Conservation (phyloP, 1,140 invertebrate genomes). For the Heliconius nattereri region DNA sequence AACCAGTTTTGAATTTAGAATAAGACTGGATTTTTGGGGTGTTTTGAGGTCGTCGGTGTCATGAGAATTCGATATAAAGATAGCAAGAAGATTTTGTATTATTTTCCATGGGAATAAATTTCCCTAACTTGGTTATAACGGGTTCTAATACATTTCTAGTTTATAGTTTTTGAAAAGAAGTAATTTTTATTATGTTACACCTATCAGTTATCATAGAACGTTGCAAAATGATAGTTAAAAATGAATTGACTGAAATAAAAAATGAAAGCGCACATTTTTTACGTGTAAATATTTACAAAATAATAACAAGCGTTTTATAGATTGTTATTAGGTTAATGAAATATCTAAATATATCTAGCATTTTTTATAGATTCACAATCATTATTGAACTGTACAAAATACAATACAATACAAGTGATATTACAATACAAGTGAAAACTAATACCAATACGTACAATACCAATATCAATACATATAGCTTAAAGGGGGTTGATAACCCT, state of each 20-base stretch:
- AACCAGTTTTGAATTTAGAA: slow-evolving; percentile 15
- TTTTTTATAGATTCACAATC: too few species aligned
- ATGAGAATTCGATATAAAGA: slow-evolving; percentile 18
- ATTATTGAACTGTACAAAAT: too few species aligned
- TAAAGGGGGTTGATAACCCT: neutral
- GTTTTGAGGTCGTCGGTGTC: slow-evolving; percentile 27
- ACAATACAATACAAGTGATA: too few species aligned
- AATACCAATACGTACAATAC: too few species aligned
- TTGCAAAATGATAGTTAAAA: neutral
- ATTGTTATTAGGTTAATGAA: too few species aligned
- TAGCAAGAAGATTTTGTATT: neutral
- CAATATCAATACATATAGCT: too few species aligned
- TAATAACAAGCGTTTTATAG: too few species aligned
- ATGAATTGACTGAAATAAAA: too few species aligned
- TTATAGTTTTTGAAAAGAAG: neutral
- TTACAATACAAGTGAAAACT: too few species aligned
- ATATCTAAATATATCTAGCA: too few species aligned
- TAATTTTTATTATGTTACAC: neutral
- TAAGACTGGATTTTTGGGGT: slow-evolving; percentile 24
- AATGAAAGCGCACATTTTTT: too few species aligned
- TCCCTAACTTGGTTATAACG: neutral
- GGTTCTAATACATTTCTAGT: neutral
- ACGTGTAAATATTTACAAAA: neutral
- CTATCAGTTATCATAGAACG: neutral
- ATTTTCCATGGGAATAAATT: slow-evolving; percentile 4